These are phyloP conservation scores for Varecia variegata DNA, from an alignment of 2,797 vertebrate genomes.

Conservation along the genomic window DNA sequence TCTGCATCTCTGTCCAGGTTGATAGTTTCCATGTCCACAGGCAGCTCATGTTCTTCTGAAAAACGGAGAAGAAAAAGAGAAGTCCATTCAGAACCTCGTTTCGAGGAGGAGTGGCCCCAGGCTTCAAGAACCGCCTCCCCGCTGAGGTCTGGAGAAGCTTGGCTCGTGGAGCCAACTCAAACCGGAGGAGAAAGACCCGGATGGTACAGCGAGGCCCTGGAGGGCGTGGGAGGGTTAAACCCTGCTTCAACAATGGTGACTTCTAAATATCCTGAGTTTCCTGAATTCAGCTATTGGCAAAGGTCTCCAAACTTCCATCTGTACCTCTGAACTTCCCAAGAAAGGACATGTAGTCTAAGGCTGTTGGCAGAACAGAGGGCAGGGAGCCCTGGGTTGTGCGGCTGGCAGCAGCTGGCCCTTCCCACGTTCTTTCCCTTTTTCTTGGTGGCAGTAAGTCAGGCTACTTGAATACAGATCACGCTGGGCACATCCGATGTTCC, in stretches of 20 bases:
- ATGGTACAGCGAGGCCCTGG: fast-evolving
- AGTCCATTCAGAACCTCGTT: not conserved
- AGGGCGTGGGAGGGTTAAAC: fast-evolving
- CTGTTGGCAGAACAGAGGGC: not conserved
- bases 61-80: constrained; percentile 64
- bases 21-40: constrained; percentile 98
- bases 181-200: fast-evolving
- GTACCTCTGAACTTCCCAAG: not conserved
- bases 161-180: not conserved
- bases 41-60: constrained; percentile 91
- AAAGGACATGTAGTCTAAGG: not conserved
- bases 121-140: not conserved
- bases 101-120: not conserved
- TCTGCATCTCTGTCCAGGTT: constrained; percentile 96
- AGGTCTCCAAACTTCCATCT: not conserved
- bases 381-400: not conserved
- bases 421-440: not conserved
- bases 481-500: not conserved
- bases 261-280: not conserved
- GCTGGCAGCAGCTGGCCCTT: not conserved
- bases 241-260: fast-evolving
- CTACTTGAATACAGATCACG: not conserved
- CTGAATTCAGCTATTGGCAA: not conserved
- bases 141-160: not conserved
- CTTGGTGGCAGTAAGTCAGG: not conserved